Base-by-base conservation (phyloP, 2,113 vertebrate species). In the Austrofundulus limnaeus region DNA sequence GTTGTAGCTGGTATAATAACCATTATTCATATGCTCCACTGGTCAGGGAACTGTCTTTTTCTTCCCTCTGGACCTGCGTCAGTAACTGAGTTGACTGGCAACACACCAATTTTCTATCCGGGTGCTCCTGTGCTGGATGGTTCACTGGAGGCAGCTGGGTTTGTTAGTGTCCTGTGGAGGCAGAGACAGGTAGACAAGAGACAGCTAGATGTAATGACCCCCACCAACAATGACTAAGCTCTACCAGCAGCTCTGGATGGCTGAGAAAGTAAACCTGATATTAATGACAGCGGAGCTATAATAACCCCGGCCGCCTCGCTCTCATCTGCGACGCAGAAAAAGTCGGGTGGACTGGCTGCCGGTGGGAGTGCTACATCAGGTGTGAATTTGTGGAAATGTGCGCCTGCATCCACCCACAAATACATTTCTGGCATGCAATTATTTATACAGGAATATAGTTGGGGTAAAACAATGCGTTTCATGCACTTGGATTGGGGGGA, bases 241-340 rank as follows among this genome's bases (percentile, higher is more conserved):
- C 51, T 68, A 61, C 24, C 70, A 70, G 56, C 66, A 61, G 58
- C 75, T 78, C 79, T 79, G 72, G 80, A 81, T 62, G 74, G 66
- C 62, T 72, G 75, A 75, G 51, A 81, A 61, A 59, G 66, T 50
- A 41, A 58, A 76, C 47, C 53, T 80, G 70, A 80, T 75, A 73
- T 81, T 81, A 85, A 81, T 81, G 80, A 86, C 76, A 85, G 76
- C 61, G 52, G 62, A 61, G 71, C 70, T 72, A 81, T 72, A 84
- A 85, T 64, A 80, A 78, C 61, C 51, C 11, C 52, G 16, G 37
- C 59, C 14, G 31, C 57, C 51, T 70, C 59, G n/a, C 61, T 74
- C 54, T 54, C 46, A 42, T 49, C 58, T 49, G 23, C 48, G 56
- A 37, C 7, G 6, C 72, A 31, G 65, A 51, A 45, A 71, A 37